phyloP scores from a whole-genome alignment of 2,888 invertebrate species.

The Hetaerina titia region DNA sequence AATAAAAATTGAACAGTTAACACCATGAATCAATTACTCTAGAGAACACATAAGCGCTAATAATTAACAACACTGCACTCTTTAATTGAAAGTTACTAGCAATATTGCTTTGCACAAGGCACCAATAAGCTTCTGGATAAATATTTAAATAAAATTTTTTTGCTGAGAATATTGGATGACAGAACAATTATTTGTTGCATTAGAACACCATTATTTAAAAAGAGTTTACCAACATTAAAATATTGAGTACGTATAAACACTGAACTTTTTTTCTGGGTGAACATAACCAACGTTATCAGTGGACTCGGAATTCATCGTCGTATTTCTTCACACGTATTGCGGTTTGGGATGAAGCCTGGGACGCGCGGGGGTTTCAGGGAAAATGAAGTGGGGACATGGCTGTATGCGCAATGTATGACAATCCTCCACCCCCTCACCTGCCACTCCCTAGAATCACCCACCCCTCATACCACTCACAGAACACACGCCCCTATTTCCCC shows the following conservation, averaged over 20 bases:
- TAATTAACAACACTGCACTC: too few species aligned
- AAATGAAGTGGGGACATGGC: neutral
- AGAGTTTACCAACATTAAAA: neutral
- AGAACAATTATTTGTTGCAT: too few species aligned
- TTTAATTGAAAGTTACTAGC: too few species aligned
- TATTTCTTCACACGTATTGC: neutral
- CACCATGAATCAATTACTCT: too few species aligned
- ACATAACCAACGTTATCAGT: neutral
- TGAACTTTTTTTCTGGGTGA: neutral
- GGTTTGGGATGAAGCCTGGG: neutral
- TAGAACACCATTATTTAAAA: neutral
- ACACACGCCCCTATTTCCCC: neutral
- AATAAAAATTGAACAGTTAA: too few species aligned
- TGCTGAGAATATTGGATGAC: neutral
- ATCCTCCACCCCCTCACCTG: neutral
- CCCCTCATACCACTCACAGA: neutral
- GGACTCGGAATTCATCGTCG: neutral
- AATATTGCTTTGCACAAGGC: neutral
- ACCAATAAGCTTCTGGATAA: neutral
- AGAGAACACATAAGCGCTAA: too few species aligned
- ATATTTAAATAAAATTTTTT: neutral
- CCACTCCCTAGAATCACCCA: neutral
- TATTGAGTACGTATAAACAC: neutral
- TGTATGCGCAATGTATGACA: neutral
- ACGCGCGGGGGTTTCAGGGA: neutral